A percentile compares a stretch with the other conserved stretches of the same genome.
Evolutionary conservation across 2,113 vertebrate genomes (phyloP).

Genomic region (Ageneiosus marmoratus): DNA sequence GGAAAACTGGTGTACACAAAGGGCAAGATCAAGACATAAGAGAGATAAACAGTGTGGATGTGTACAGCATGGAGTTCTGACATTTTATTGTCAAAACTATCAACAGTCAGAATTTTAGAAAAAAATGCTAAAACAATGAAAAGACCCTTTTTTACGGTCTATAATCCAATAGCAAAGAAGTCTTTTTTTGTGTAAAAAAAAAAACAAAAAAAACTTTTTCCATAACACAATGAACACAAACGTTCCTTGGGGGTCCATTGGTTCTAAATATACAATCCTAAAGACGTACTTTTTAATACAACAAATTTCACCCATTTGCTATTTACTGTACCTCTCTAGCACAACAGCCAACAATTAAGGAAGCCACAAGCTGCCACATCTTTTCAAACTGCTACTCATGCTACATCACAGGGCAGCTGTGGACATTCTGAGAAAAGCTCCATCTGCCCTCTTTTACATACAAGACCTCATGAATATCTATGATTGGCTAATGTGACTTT

Average conservation of each 20-base stretch:
- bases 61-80: constrained; percentile 13
- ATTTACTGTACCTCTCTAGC: not conserved
- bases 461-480: not conserved
- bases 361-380: not conserved
- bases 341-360: not conserved
- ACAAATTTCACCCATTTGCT: not conserved
- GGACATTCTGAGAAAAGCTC: not conserved
- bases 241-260: not conserved
- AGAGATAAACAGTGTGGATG: constrained; percentile 49
- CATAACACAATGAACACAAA: not conserved
- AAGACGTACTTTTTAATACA: not conserved
- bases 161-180: not conserved
- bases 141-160: not conserved
- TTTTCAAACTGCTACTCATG: not conserved
- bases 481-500: not conserved
- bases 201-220: not conserved
- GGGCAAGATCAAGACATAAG: constrained; percentile 44
- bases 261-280: not conserved
- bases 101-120: not conserved
- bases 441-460: not conserved
- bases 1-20: constrained; percentile 53
- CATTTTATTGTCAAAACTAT: constrained; percentile 6
- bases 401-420: not conserved
- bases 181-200: not conserved
- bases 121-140: constrained; percentile 12